A percentile compares a stretch with the other conserved stretches of the same genome.
These are phyloP conservation scores for Leptinotarsa juncta DNA, from an alignment of 2,888 invertebrate species.

Conservation along the genomic window DNA sequence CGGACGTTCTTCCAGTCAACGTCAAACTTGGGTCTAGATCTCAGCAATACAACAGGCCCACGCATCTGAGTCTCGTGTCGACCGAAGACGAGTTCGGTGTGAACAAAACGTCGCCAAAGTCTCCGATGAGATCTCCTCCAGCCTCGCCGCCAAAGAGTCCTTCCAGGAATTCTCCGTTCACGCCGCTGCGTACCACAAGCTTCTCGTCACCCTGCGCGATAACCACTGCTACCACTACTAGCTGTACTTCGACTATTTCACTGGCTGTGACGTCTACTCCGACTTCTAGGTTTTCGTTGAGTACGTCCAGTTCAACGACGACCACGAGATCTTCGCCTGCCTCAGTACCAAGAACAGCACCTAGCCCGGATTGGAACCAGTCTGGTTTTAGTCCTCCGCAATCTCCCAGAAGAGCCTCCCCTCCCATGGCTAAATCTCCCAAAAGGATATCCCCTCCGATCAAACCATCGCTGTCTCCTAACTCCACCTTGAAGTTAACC, in stretches of 20 bases:
- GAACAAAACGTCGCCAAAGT: conserved; percentile 57
- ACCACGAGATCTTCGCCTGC: conserved; percentile 36
- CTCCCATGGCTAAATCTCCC: conserved; percentile 54
- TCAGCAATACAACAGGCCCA: conserved; percentile 58
- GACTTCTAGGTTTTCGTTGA: conserved; percentile 41
- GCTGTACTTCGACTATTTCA: conserved; percentile 33
- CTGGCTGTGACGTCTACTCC: conserved; percentile 42
- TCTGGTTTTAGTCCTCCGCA: conserved; percentile 31
- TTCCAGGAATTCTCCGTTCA: conserved; percentile 57
- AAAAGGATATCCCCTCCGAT: conserved; percentile 59
- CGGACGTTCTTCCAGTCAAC: conserved; percentile 70
- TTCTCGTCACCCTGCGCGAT: conserved; percentile 51
- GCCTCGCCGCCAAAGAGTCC: conserved; percentile 58
- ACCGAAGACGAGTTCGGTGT: conserved; percentile 47
- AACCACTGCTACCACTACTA: conserved; percentile 44
- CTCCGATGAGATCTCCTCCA: conserved; percentile 59
- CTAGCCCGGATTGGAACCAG: conserved; percentile 31
- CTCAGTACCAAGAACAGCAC: conserved; percentile 32
- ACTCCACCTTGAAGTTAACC: conserved; percentile 58
- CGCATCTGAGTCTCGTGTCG: conserved; percentile 56
- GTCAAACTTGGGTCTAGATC: conserved; percentile 65
- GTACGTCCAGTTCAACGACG: conserved; percentile 29
- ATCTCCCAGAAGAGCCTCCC: conserved; percentile 45
- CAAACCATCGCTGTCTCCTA: conserved; percentile 59
- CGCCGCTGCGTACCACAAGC: conserved; percentile 58